Evolutionary conservation across 1,140 invertebrate species (phyloP).

Genomic region (Zaprionus davidi): DNA sequence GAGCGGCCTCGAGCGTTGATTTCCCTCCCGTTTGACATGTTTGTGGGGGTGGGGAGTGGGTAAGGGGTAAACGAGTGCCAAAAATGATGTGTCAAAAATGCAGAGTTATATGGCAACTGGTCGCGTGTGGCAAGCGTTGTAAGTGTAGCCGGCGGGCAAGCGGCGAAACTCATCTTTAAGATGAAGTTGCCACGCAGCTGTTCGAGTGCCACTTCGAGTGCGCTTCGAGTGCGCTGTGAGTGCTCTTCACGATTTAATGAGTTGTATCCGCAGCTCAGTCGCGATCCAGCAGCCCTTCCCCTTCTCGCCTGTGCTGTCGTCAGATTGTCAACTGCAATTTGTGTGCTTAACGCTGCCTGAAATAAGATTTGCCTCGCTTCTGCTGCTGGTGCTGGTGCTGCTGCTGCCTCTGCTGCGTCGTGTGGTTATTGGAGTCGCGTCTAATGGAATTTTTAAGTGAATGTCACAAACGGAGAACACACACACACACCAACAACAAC

Average conservation of each 20-base stretch:
- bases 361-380: slow-evolving; percentile 55
- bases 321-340: slow-evolving; percentile 62
- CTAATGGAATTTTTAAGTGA: slow-evolving; percentile 83
- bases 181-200: slow-evolving; percentile 49
- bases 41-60: too few relatives aligned
- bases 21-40: not conserved
- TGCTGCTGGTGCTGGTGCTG: slow-evolving; percentile 7
- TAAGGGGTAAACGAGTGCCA: not conserved
- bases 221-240: not conserved
- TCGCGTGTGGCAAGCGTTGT: slow-evolving; percentile 52
- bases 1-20: slow-evolving; percentile 17
- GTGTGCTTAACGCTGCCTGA: slow-evolving; percentile 74
- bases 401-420: slow-evolving; percentile 10
- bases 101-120: slow-evolving; percentile 19
- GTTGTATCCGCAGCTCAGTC: slow-evolving; percentile 23
- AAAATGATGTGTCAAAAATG: slow-evolving; percentile 37
- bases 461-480: slow-evolving; percentile 71
- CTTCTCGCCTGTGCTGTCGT: not conserved
- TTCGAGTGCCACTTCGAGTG: slow-evolving; percentile 32
- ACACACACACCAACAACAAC: slow-evolving; percentile 20
- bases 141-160: slow-evolving; percentile 60
- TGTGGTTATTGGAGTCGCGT: slow-evolving; percentile 75
- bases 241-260: slow-evolving; percentile 68
- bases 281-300: not conserved
- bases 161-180: slow-evolving; percentile 27